Conservation (phyloP, 2,888 invertebrate genomes). For the Yponomeuta sedellus region DNA sequence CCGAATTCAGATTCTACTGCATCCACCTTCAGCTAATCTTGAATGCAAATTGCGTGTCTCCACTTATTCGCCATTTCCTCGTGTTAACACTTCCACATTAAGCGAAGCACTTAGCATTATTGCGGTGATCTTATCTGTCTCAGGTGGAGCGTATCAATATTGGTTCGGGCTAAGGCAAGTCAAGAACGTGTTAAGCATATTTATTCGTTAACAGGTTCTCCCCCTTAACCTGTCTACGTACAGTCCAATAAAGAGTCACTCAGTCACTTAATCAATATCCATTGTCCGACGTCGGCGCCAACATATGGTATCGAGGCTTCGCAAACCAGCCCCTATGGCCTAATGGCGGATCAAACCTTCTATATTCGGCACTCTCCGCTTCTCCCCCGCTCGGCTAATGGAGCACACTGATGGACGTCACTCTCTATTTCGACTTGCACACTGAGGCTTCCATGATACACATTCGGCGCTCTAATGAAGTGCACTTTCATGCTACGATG, state of each 20-base stretch:
- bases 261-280: slow-evolving; percentile 11
- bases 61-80: slow-evolving; percentile 1
- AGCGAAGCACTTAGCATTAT: neutral
- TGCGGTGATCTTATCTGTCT: neutral
- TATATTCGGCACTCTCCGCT: slow-evolving; percentile 23
- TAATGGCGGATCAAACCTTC: slow-evolving; percentile 68
- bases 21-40: neutral
- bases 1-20: slow-evolving; percentile 3
- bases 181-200: neutral
- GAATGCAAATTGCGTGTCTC: neutral
- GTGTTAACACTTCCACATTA: neutral
- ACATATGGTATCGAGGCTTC: slow-evolving; percentile 7
- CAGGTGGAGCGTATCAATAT: neutral
- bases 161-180: neutral
- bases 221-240: slow-evolving; percentile 1
- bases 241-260: slow-evolving; percentile 9
- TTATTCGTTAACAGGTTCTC: neutral
- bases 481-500: slow-evolving; percentile 49
- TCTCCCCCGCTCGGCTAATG: slow-evolving; percentile 51
- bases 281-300: slow-evolving; percentile 8
- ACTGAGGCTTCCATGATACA: neutral
- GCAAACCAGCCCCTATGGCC: slow-evolving; percentile 36
- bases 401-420: slow-evolving; percentile 68
- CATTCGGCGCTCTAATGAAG: no score
- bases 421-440: slow-evolving; percentile 66